These are phyloP conservation scores for Solen grandis DNA, from an alignment of 1,140 invertebrate genomes.

Conservation along the genomic window DNA sequence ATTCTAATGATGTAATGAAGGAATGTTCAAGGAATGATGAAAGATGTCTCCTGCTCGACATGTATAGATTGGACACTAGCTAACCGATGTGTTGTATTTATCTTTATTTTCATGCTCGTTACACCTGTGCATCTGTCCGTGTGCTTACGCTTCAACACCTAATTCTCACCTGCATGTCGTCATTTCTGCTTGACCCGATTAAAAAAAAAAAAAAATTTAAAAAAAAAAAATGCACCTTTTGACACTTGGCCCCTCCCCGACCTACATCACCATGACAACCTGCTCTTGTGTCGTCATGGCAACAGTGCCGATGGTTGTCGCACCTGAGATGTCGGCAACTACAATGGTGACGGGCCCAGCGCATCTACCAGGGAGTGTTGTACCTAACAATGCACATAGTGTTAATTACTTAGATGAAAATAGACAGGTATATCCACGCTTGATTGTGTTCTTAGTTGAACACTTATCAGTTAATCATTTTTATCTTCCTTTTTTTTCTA, in stretches of 20 bases:
- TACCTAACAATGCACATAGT: slow-evolving; percentile 93
- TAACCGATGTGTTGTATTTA: slow-evolving; percentile 53
- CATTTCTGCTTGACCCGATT: slow-evolving; percentile 42
- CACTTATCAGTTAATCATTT: background rate
- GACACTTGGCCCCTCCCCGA: slow-evolving; percentile 1
- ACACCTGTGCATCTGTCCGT: slow-evolving; percentile 63
- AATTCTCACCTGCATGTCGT: slow-evolving; percentile 69
- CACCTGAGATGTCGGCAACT: slow-evolving; percentile 65
- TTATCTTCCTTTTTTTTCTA: slow-evolving; percentile 1
- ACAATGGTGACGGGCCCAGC: slow-evolving; percentile 63
- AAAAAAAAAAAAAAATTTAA: slow-evolving; percentile 17
- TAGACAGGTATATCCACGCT: slow-evolving; percentile 95
- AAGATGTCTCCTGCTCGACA: too few species aligned
- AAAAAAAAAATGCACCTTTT: slow-evolving; percentile 8
- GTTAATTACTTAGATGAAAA: slow-evolving; percentile 97
- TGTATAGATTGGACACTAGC: slow-evolving; percentile 25
- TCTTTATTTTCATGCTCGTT: slow-evolving; percentile 66
- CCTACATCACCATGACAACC: slow-evolving; percentile 5
- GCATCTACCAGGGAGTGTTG: slow-evolving; percentile 81
- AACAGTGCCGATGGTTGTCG: slow-evolving; percentile 71
- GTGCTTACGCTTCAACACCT: slow-evolving; percentile 65
- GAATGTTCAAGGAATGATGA: too few species aligned
- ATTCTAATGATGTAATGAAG: too few species aligned
- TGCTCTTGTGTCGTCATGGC: slow-evolving; percentile 79
- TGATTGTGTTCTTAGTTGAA: slow-evolving; percentile 34